Evolutionary conservation across 1,140 invertebrate genomes (phyloP).

Genomic region (Schmidtea mediterranea): DNA sequence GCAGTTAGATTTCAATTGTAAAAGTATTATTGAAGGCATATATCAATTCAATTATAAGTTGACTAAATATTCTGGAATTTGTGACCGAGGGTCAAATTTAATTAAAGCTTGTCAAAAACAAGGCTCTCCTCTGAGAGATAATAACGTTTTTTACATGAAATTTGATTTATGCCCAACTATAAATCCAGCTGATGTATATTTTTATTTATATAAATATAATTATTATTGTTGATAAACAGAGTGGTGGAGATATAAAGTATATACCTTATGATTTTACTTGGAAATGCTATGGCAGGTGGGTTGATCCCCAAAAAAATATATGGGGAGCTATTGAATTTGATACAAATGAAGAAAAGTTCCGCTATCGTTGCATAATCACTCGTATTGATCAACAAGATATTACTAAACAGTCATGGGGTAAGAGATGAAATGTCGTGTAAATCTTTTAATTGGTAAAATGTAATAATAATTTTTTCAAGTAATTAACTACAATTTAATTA

Average conservation of each 20-base stretch:
- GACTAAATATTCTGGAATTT: not conserved
- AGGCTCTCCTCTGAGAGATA: conserved; percentile 2
- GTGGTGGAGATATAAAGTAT: no score
- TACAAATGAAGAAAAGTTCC: not conserved
- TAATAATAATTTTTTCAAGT: no score
- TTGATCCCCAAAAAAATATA: conserved; percentile 3
- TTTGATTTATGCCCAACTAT: conserved; percentile 1
- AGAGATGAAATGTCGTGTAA: no score
- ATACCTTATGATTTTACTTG: not conserved
- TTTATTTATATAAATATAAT: no score
- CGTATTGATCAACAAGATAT: conserved; percentile 3
- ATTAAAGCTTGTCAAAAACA: conserved; percentile 1
- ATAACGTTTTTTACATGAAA: not conserved
- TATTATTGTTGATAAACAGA: no score
- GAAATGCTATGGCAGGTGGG: conserved; percentile 5
- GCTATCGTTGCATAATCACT: conserved; percentile 1
- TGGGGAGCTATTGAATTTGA: conserved; percentile 1
- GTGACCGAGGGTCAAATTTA: not conserved
- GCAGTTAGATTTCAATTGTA: conserved; percentile 1
- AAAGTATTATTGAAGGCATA: conserved; percentile 3
- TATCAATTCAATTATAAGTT: conserved; percentile 1
- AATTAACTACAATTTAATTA: no score
- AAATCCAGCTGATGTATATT: not conserved
- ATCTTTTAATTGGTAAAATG: no score
- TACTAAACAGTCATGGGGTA: no score